Evolutionary conservation across 2,888 invertebrate genomes (phyloP), one percentile per base, ranked within the genome.

Genomic region (Conops quadrifasciatus): DNA sequence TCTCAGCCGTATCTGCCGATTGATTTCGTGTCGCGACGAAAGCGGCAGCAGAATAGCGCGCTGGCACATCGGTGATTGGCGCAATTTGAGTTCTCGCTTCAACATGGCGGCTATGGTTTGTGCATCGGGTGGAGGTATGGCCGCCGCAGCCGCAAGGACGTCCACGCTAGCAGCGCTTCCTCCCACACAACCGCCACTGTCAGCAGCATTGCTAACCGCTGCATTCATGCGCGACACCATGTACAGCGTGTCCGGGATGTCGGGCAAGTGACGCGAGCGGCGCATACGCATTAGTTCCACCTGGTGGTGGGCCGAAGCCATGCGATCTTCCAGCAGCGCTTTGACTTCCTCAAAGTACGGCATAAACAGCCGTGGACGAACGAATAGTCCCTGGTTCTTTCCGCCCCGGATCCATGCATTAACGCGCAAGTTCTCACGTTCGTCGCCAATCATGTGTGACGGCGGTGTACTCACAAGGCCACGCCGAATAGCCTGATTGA

Each of bases 301-400:
- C 82, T 94, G 92, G 80, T 94, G 93, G 82, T 93, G 92, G 78
- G 94, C 93, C 1, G 85, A 84, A 13, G 84, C 79, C 67, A 93
- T 91, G 80, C 94, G 93, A 84, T 94, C 94, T 83, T 95, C 95
- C 67, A 96, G 88, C 77, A 95, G 87, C 70, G 91, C 90, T 89
- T 96, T 97, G 15, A 95, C 91, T 88, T 97, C 97, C 84, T 97
- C 97, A 79, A 94, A 94, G 85, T 97, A 97, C 51, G 97, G 97
- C 89, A 94, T 92, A 87, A 97, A 98, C 74, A 96, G 90, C 59
- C 98, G 88, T 66, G 97, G 96, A 76, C 95, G 91, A 7, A 95
- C 91, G 82, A 90, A 91, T 15, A 93, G 87, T 70, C 93, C 93
- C 79, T 90, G 91, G 78, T 88, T 88, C 79, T 90, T 91, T 16